Evolutionary conservation across 1,140 invertebrate species (phyloP).

Genomic region (Tachypleus tridentatus): DNA sequence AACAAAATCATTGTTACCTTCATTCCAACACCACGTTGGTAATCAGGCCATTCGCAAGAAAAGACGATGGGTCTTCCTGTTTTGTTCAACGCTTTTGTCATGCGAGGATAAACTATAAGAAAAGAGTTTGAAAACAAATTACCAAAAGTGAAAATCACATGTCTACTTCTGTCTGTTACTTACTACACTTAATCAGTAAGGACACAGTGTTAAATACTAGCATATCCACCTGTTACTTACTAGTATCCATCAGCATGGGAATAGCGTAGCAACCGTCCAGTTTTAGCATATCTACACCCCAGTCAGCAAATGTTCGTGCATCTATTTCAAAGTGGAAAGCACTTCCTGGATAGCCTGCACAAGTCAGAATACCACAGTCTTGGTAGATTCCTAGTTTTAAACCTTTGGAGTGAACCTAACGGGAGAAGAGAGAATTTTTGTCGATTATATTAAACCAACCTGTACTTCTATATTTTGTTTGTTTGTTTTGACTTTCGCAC

Average conservation of each 20-base stretch:
- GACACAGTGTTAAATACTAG: too few species aligned
- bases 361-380: slow-evolving; percentile 90
- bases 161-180: neutral
- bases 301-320: slow-evolving; percentile 84
- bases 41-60: slow-evolving; percentile 38
- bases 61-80: slow-evolving; percentile 36
- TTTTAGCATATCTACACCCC: slow-evolving; percentile 95
- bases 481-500: too few species aligned
- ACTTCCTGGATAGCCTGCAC: slow-evolving; percentile 82
- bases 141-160: neutral
- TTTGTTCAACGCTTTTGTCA: slow-evolving; percentile 33
- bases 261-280: slow-evolving; percentile 88
- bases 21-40: slow-evolving; percentile 24
- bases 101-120: slow-evolving; percentile 33
- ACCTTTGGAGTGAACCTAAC: slow-evolving; percentile 64
- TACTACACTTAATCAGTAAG: too few species aligned
- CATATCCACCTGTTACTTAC: neutral
- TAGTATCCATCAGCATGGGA: slow-evolving; percentile 59
- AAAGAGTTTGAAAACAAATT: neutral
- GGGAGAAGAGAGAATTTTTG: too few species aligned
- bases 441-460: too few species aligned
- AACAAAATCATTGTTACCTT: neutral
- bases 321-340: slow-evolving; percentile 71
- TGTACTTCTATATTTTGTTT: too few species aligned
- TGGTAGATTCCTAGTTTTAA: slow-evolving; percentile 96